These are phyloP conservation scores for Prenolepis imparis DNA, from an alignment of 2,888 invertebrate species.

Conservation along the genomic window DNA sequence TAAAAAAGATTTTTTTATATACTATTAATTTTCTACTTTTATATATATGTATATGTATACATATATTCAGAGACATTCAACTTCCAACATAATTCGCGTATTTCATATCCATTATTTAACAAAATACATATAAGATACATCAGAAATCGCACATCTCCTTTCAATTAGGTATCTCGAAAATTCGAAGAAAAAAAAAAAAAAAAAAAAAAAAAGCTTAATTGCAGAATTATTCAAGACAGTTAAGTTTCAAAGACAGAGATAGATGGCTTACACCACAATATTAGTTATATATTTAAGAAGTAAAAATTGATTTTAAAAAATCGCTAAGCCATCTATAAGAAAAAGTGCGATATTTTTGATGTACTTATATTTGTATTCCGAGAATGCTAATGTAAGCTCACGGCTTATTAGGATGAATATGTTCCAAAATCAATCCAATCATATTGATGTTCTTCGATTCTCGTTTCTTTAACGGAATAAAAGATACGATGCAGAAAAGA, in stretches of 20 bases:
- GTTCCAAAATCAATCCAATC: constrained; percentile 7
- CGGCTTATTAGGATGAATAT: not conserved
- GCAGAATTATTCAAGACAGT: not conserved
- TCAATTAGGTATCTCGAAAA: not conserved
- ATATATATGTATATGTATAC: not conserved
- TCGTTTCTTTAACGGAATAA: constrained; percentile 2
- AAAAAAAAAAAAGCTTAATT: constrained; percentile 7
- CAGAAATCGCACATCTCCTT: constrained; percentile 58
- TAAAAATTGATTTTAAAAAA: not conserved
- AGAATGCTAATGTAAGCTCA: not conserved
- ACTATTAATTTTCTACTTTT: constrained; percentile 37
- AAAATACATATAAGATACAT: constrained; percentile 75
- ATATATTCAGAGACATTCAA: constrained; percentile 57
- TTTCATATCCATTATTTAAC: constrained; percentile 78
- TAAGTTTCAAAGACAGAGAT: not conserved
- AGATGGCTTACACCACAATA: not conserved
- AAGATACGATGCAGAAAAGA: constrained; percentile 1
- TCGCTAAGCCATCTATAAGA: not conserved
- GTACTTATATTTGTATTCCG: not conserved
- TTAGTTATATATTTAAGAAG: not conserved
- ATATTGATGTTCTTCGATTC: not conserved
- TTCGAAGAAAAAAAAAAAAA: constrained; percentile 1
- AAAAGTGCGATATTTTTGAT: not conserved
- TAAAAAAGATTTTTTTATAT: not conserved
- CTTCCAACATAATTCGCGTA: constrained; percentile 75